Conservation (phyloP, 2,797 vertebrate species). For the Amblyopsis hoosieri region DNA sequence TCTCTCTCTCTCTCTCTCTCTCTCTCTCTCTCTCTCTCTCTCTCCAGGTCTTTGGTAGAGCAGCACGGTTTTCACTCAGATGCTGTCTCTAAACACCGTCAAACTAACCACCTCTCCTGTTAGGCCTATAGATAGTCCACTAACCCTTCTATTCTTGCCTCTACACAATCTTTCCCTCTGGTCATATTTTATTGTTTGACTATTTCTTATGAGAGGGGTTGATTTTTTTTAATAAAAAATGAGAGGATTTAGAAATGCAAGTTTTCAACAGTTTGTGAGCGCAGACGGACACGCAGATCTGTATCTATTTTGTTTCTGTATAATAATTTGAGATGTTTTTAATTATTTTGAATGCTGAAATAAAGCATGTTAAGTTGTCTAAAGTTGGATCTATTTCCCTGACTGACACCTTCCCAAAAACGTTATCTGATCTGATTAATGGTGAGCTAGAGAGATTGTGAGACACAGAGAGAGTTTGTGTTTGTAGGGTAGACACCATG, state of each 20-base stretch:
- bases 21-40: too few species aligned
- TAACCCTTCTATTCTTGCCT: conserved; percentile 19
- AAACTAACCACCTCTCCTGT: conserved; percentile 18
- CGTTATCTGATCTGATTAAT: too few species aligned
- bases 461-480: too few species aligned
- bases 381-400: conserved; percentile 65
- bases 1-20: too few species aligned
- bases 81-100: not conserved
- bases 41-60: too few species aligned
- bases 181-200: conserved; percentile 34
- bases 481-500: too few species aligned
- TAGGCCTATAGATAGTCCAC: conserved; percentile 42
- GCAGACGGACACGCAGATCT: conserved; percentile 83
- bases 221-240: conserved; percentile 47
- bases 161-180: conserved; percentile 19
- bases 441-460: too few species aligned
- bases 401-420: conserved; percentile 58
- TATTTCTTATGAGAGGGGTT: conserved; percentile 50
- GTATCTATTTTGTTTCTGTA: conserved; percentile 98
- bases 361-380: conserved; percentile 99
- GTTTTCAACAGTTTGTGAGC: conserved; percentile 64
- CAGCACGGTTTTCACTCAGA: too few species aligned
- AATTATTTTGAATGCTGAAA: conserved; percentile 99
- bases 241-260: conserved; percentile 51
- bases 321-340: conserved; percentile 99